Conservation (phyloP, 2,888 invertebrate genomes). For the Aleiodes leptofemur region DNA sequence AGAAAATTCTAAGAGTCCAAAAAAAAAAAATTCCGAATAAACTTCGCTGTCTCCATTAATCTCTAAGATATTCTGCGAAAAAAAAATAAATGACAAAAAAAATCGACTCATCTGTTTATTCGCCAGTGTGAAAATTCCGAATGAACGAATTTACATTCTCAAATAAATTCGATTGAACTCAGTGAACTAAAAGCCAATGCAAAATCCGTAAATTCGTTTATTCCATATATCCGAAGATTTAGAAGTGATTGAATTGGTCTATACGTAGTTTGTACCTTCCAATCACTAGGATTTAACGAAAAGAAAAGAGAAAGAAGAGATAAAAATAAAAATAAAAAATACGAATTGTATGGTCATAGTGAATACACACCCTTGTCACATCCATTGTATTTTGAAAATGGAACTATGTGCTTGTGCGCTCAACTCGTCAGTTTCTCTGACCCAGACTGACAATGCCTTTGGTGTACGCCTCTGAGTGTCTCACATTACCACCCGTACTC, state of each 20-base stretch:
- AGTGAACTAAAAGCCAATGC: too few species aligned
- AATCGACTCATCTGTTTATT: not conserved
- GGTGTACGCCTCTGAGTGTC: slow-evolving; percentile 36
- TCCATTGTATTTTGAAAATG: slow-evolving; percentile 23
- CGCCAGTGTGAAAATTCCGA: not conserved
- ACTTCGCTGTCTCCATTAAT: too few species aligned
- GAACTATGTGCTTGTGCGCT: slow-evolving; percentile 10
- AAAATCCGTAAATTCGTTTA: not conserved
- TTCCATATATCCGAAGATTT: not conserved
- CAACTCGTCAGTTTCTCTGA: slow-evolving; percentile 24
- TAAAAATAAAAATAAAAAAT: not conserved
- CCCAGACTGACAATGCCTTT: slow-evolving; percentile 41
- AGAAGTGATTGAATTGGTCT: slow-evolving; percentile 1
- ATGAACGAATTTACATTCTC: not conserved
- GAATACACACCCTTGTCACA: slow-evolving; percentile 14
- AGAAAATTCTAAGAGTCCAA: too few species aligned
- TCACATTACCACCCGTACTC: slow-evolving; percentile 46
- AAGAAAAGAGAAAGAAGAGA: too few species aligned
- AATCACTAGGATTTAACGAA: slow-evolving; percentile 19
- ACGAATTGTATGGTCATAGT: slow-evolving; percentile 9
- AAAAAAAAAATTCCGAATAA: too few species aligned
- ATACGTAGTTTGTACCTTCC: not conserved
- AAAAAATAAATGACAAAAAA: too few species aligned
- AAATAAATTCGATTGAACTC: not conserved
- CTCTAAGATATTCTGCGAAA: too few species aligned